Evolutionary conservation across 2,797 vertebrate species (phyloP).

Genomic region (Okamejei kenojei): DNA sequence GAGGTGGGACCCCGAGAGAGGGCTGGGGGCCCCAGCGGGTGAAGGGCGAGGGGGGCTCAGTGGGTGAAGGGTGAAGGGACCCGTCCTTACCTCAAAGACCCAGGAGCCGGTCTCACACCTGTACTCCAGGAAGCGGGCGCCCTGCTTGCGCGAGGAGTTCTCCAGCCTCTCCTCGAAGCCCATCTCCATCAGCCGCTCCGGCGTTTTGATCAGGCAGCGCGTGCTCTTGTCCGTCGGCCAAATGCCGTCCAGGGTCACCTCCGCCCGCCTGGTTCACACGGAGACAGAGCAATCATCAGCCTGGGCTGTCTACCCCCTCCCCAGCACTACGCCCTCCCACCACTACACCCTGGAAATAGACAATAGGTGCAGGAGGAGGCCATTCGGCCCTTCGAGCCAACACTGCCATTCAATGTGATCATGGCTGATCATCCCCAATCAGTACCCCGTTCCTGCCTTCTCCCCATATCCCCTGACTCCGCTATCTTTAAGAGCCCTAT

Average conservation of each 20-base stretch:
- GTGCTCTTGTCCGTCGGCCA: constrained; percentile 93
- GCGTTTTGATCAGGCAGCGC: constrained; percentile 79
- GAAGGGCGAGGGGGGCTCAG: background rate
- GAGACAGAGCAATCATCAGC: no score
- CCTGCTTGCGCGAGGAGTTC: constrained; percentile 77
- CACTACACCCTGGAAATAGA: no score
- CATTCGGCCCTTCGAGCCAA: no score
- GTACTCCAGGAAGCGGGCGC: constrained; percentile 89
- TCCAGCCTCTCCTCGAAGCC: constrained; percentile 85
- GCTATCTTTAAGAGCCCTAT: no score
- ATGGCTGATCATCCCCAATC: no score
- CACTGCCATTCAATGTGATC: no score
- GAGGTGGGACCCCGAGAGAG: background rate
- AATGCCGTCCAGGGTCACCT: constrained; percentile 88
- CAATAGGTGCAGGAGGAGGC: no score
- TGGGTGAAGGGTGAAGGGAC: background rate
- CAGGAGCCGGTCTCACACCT: constrained; percentile 87
- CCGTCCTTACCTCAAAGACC: constrained; percentile 79
- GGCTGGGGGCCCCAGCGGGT: no score
- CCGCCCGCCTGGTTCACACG: constrained; percentile 64
- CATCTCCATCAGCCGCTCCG: constrained; percentile 77
- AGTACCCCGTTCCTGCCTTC: no score
- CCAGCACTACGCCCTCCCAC: no score
- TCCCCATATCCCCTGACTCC: no score
- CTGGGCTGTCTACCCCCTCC: no score